Evolutionary conservation across 2,113 vertebrate species (phyloP), one percentile per base, ranked within the genome.

Genomic region (Neolamprologus modestus): DNA sequence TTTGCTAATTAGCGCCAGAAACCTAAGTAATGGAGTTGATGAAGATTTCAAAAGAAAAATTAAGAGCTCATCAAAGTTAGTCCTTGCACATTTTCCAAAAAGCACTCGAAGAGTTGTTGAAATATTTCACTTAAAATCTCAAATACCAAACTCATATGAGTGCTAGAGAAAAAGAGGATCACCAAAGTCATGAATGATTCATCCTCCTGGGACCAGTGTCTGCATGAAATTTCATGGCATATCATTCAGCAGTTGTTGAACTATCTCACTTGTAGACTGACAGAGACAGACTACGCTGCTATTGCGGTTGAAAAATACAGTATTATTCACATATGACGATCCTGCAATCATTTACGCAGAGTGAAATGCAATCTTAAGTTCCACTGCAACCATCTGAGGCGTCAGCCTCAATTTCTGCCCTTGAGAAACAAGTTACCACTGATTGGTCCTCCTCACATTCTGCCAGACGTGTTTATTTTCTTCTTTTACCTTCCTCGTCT

Each of bases 391-490:
- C 53, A 66, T 81, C 85, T 33, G 42, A 88, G 19, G 24, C 5
- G 17, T 73, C 82, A 16, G 57, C 82, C 84, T 85, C 79, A 52
- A 54, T 88, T 89, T 87, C 73, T 59, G 7, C 83, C 83, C 81
- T 33, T n/a, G 63, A 81, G 85, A 71, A 84, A 91, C 63, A 66
- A 89, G 78, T 63, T 17, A 68, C 52, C 42, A 13, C 71, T 83
- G 80, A 93, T 84, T 89, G 92, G 88, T 71, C 71, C n/a, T 85
- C 45, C 88, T 89, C 84, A 24, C 73, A 33, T 71, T 84, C 88
- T 50, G 54, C 85, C 40, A 84, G 89, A 93, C 37, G 14, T 80
- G 86, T 91, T 92, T 73, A 89, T 89, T 88, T 88, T 88, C 82
- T 47, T 85, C 88, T 83, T 81, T 87, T 87, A 79, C 87, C 66